Evolutionary conservation across 2,888 invertebrate genomes (phyloP).

Genomic region (Drepanosiphum platanoidis): DNA sequence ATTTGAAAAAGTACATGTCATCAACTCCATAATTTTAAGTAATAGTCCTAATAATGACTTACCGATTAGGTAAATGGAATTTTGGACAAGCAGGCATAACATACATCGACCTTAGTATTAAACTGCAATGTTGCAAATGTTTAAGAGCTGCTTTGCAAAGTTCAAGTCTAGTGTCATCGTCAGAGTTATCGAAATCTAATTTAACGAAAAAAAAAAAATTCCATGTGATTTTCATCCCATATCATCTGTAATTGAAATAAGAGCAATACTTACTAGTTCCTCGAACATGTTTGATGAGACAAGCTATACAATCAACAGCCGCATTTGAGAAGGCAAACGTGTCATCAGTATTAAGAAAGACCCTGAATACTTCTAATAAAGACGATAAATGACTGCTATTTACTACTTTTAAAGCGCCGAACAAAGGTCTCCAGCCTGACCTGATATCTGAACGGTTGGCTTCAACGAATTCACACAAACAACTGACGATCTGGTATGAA

Average conservation of each 20-base stretch:
- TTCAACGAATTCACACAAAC: conserved; percentile 95
- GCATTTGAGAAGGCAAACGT: conserved; percentile 93
- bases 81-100: conserved; percentile 94
- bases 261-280: conserved; percentile 68
- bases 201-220: not conserved
- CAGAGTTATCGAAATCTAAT: conserved; percentile 61
- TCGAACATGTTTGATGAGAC: conserved; percentile 82
- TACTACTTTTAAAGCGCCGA: conserved; percentile 91
- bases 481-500: conserved; percentile 94
- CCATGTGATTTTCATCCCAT: not conserved
- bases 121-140: conserved; percentile 85
- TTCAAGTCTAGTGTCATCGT: conserved; percentile 67
- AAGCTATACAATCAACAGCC: conserved; percentile 91
- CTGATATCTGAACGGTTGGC: conserved; percentile 91
- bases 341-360: conserved; percentile 92
- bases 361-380: conserved; percentile 90
- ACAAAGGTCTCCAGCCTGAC: conserved; percentile 95
- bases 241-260: not conserved
- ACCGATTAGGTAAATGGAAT: conserved; percentile 84
- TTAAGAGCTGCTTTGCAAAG: conserved; percentile 81
- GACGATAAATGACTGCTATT: conserved; percentile 74
- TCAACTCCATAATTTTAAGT: too few species aligned
- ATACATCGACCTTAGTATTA: conserved; percentile 90
- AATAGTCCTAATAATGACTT: conserved; percentile 31
- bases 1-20: not conserved